Evolutionary conservation across 1,140 invertebrate genomes (phyloP).

Genomic region (Dendroctonus ponderosae): DNA sequence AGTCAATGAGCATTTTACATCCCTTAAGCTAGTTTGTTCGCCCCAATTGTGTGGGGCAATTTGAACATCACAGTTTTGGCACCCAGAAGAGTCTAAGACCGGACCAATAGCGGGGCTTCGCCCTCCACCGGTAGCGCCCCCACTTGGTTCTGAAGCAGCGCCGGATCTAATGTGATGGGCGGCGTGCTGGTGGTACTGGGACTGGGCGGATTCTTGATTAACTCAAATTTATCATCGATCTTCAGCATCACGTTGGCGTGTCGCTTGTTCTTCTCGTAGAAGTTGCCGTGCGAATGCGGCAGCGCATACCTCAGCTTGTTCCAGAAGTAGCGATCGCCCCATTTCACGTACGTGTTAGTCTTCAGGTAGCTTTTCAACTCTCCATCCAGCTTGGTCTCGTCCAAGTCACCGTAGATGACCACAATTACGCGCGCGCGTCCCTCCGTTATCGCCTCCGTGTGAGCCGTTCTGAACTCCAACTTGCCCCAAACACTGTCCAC

Average conservation of each 20-base stretch:
- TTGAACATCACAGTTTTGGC: slow-evolving; percentile 13
- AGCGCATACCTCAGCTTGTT: slow-evolving; percentile 72
- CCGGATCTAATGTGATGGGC: slow-evolving; percentile 19
- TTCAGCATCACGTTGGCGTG: slow-evolving; percentile 25
- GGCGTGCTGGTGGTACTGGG: slow-evolving; percentile 27
- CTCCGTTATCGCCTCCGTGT: slow-evolving; percentile 71
- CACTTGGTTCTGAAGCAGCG: slow-evolving; percentile 13
- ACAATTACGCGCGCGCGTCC: slow-evolving; percentile 62
- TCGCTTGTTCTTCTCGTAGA: slow-evolving; percentile 17
- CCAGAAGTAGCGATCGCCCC: slow-evolving; percentile 85
- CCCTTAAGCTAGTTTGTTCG: no score
- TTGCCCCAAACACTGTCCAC: slow-evolving; percentile 80
- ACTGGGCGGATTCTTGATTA: slow-evolving; percentile 22
- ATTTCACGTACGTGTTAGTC: slow-evolving; percentile 84
- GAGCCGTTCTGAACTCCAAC: slow-evolving; percentile 80
- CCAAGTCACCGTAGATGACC: slow-evolving; percentile 74
- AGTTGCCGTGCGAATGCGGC: slow-evolving; percentile 32
- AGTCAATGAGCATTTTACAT: no score
- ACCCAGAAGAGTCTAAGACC: slow-evolving; percentile 2
- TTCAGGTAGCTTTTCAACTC: slow-evolving; percentile 75
- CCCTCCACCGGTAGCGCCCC: slow-evolving; percentile 4
- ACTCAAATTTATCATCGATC: slow-evolving; percentile 30
- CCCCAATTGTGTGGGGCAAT: background rate
- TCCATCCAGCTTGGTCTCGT: slow-evolving; percentile 63
- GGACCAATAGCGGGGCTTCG: slow-evolving; percentile 11